Evolutionary conservation across 2,113 vertebrate species (phyloP).

Genomic region (Gallinago media): DNA sequence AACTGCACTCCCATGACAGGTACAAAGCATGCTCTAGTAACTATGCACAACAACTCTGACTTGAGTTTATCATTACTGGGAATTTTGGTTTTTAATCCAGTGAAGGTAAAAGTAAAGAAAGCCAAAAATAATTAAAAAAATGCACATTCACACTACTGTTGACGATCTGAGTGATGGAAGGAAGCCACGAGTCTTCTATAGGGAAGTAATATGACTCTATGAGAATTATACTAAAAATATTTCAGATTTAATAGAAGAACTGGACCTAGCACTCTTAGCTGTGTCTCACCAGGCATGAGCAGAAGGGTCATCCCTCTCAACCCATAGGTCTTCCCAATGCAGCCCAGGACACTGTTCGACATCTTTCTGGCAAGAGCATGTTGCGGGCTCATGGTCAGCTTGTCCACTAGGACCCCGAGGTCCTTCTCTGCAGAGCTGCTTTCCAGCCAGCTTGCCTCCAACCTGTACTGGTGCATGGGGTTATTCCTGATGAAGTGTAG

Average conservation of each 20-base stretch:
- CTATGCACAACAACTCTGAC: not conserved
- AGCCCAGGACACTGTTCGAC: not conserved
- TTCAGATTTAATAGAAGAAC: not conserved
- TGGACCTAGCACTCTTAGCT: not conserved
- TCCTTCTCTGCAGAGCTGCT: not conserved
- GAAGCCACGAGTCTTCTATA: not conserved
- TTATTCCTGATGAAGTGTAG: not conserved
- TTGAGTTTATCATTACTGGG: not conserved
- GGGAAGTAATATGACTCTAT: not conserved
- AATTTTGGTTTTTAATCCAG: not conserved
- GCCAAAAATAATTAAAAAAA: not conserved
- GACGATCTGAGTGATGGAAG: not conserved
- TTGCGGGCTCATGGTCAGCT: not conserved
- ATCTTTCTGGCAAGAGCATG: not conserved
- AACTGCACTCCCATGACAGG: not conserved
- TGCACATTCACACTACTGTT: not conserved
- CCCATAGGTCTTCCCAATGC: not conserved
- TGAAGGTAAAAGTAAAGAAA: not conserved
- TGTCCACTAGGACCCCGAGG: not conserved
- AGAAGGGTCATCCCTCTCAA: not conserved
- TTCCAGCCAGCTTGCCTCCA: not conserved
- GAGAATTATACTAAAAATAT: not conserved
- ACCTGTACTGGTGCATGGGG: not conserved
- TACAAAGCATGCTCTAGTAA: conserved; percentile 4
- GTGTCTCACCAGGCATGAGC: not conserved